These are phyloP conservation scores for Lipophrys pholis DNA, from an alignment of 2,113 vertebrate species.

Conservation along the genomic window DNA sequence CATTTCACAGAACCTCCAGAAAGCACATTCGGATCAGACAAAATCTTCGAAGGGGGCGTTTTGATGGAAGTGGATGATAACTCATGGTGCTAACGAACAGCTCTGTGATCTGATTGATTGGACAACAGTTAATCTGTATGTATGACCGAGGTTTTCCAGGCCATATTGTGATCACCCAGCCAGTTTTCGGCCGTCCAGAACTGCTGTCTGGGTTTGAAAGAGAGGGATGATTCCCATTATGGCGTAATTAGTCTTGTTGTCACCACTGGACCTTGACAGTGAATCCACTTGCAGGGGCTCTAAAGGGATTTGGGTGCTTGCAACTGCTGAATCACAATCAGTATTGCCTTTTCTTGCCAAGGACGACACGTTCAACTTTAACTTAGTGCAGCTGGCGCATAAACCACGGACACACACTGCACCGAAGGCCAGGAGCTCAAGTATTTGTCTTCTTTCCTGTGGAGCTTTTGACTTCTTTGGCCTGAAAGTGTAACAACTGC, in stretches of 20 bases:
- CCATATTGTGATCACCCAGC: conserved; percentile 66
- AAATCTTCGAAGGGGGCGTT: conserved; percentile 50
- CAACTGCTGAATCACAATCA: conserved; percentile 71
- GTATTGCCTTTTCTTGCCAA: conserved; percentile 47
- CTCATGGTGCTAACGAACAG: conserved; percentile 34
- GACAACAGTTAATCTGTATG: conserved; percentile 72
- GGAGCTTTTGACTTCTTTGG: conserved; percentile 2
- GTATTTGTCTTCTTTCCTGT: conserved; percentile 10
- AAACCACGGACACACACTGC: conserved; percentile 12
- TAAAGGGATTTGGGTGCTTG: conserved; percentile 68
- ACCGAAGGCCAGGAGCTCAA: background rate
- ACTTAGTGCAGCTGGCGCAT: conserved; percentile 25
- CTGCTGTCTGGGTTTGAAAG: conserved; percentile 67
- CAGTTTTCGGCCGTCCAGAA: conserved; percentile 53
- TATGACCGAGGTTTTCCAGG: conserved; percentile 52
- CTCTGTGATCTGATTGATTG: conserved; percentile 56
- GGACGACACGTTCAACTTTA: conserved; percentile 39
- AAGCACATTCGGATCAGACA: conserved; percentile 51
- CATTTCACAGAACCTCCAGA: conserved; percentile 34
- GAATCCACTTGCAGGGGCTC: conserved; percentile 68
- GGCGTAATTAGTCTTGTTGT: conserved; percentile 81
- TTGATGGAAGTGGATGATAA: conserved; percentile 33
- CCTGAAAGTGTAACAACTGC: background rate
- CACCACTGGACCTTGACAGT: conserved; percentile 75
- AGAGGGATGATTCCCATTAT: conserved; percentile 78